Conservation (phyloP, 2,113 vertebrate genomes). For the Coregonus clupeaformis region DNA sequence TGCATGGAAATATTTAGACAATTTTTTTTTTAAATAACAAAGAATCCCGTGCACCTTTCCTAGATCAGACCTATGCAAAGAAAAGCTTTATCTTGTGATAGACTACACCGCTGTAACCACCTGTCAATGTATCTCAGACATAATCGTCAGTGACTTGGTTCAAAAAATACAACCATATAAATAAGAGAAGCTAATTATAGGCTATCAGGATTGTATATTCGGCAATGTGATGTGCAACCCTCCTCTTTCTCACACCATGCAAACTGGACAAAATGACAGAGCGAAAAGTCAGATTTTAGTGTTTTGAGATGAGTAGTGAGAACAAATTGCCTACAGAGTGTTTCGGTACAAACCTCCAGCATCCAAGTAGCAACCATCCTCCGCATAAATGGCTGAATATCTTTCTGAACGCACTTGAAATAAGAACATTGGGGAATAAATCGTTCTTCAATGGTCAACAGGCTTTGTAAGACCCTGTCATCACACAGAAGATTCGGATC, state of each 20-base stretch:
- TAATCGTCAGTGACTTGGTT: neutral
- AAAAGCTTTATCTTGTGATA: neutral
- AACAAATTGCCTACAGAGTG: constrained; percentile 54
- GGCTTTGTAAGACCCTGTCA: constrained; percentile 88
- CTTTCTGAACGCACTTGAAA: constrained; percentile 92
- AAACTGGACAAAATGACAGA: constrained; percentile 12
- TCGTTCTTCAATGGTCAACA: constrained; percentile 89
- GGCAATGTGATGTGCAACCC: constrained; percentile 9
- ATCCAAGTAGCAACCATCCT: constrained; percentile 96
- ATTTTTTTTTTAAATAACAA: constrained; percentile 59
- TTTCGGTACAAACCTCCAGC: constrained; percentile 85
- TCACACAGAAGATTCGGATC: constrained; percentile 87
- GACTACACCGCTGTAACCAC: neutral
- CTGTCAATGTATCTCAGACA: neutral
- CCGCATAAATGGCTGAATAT: constrained; percentile 93
- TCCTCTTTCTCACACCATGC: constrained; percentile 3
- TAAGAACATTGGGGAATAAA: constrained; percentile 90
- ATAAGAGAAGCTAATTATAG: constrained; percentile 10
- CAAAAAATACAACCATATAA: constrained; percentile 14
- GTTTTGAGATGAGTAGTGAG: constrained; percentile 2
- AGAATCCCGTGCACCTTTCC: constrained; percentile 42
- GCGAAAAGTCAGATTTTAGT: neutral
- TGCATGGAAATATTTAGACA: constrained; percentile 77
- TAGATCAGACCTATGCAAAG: neutral
- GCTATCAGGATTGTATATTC: constrained; percentile 24